phyloP scores from a whole-genome alignment of 2,113 vertebrate species.

The Pluvianellus socialis region DNA sequence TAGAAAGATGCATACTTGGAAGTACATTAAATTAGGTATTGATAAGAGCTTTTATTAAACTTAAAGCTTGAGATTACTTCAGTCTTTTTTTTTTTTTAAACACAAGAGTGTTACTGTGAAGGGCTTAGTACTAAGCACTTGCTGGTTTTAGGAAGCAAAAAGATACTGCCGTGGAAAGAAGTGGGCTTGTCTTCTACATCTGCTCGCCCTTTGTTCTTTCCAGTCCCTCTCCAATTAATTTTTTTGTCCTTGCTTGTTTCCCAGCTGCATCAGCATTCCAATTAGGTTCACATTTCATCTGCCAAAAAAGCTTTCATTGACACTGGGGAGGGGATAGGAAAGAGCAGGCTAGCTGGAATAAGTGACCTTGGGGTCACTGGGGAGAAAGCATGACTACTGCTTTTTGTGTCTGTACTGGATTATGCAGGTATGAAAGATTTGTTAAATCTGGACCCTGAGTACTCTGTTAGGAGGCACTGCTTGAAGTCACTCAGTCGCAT shows the following conservation, averaged over 20 bases:
- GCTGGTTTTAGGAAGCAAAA: neutral
- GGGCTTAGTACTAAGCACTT: neutral
- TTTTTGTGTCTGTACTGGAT: neutral
- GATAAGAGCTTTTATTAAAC: neutral
- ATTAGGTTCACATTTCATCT: neutral
- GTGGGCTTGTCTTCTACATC: neutral
- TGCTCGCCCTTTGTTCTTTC: neutral
- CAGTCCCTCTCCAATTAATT: neutral
- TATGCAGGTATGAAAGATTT: neutral
- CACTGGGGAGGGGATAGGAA: neutral
- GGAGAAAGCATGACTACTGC: neutral
- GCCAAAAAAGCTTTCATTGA: neutral
- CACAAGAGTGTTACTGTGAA: neutral
- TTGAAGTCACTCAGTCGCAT: neutral
- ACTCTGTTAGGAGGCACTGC: neutral
- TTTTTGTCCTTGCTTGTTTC: neutral
- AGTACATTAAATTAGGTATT: neutral
- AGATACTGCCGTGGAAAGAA: neutral
- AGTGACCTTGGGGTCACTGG: neutral
- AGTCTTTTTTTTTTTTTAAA: neutral
- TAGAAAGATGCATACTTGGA: neutral
- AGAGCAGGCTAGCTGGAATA: neutral
- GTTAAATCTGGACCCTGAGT: neutral
- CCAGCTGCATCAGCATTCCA: neutral
- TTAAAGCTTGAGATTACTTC: neutral